Percentiles rank a stretch among this genome's conserved stretches.
phyloP scores from a whole-genome alignment of 2,113 vertebrate genomes.

The Rhegmatorhina hoffmannsi region DNA sequence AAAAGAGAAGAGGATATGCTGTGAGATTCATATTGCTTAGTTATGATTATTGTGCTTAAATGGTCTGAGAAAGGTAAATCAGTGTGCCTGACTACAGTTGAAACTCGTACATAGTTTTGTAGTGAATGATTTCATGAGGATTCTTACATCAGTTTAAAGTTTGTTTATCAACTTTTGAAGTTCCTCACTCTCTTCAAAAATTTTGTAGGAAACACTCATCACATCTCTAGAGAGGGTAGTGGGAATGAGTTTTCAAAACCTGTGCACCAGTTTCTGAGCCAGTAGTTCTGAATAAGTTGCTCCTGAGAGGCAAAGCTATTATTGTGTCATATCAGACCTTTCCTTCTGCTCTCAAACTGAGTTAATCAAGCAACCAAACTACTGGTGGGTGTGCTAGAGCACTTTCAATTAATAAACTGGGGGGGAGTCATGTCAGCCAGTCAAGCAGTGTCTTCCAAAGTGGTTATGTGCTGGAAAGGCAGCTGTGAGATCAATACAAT shows the following conservation, averaged over 20 bases:
- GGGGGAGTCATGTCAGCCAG: background rate
- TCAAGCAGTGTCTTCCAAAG: background rate
- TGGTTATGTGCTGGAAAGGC: conserved; percentile 6
- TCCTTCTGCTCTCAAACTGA: background rate
- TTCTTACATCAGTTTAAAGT: background rate
- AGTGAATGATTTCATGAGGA: background rate
- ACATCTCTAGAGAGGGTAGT: background rate
- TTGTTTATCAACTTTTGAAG: background rate
- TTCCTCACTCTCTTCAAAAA: background rate
- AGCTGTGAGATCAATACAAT: conserved; percentile 8
- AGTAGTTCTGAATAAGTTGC: background rate
- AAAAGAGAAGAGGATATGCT: background rate
- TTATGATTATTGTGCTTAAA: background rate
- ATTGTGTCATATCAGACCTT: background rate
- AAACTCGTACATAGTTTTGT: background rate
- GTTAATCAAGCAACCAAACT: background rate
- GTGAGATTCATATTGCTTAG: background rate
- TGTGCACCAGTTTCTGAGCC: background rate
- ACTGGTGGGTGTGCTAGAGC: background rate
- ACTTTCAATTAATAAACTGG: conserved; percentile 30
- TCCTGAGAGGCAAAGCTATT: background rate
- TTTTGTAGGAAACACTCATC: background rate
- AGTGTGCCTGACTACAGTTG: background rate
- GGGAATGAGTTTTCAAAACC: background rate
- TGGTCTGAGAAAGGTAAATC: background rate